Conservation (phyloP, 2,888 invertebrate genomes). For the Sturmia bella region DNA sequence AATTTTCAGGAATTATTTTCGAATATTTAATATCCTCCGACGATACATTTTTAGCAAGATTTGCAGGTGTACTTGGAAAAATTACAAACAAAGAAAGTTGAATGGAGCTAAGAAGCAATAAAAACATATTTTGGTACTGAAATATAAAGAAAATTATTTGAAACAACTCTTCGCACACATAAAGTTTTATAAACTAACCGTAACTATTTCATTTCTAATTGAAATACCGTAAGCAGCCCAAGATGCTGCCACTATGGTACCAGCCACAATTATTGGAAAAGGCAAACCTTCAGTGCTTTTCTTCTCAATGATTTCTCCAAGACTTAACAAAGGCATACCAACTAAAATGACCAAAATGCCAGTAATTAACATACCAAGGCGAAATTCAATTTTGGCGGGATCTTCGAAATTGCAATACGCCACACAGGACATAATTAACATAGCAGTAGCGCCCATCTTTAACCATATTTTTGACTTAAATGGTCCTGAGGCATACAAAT, state of each 20-base stretch:
- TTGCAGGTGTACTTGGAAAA: conserved; percentile 84
- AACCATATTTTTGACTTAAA: conserved; percentile 84
- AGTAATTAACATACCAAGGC: conserved; percentile 88
- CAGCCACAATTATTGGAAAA: conserved; percentile 92
- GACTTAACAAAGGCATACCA: conserved; percentile 87
- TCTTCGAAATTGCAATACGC: conserved; percentile 86
- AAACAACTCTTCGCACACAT: background rate
- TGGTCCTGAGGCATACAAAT: conserved; percentile 84
- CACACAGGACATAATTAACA: conserved; percentile 84
- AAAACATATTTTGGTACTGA: conserved; percentile 88
- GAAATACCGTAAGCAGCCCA: conserved; percentile 81
- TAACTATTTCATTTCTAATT: conserved; percentile 77
- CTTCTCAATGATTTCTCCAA: conserved; percentile 89
- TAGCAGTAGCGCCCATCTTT: conserved; percentile 84
- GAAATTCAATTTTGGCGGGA: conserved; percentile 85
- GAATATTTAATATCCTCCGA: conserved; percentile 75
- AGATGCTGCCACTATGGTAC: conserved; percentile 85
- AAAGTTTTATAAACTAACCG: conserved; percentile 74
- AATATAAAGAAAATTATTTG: conserved; percentile 14
- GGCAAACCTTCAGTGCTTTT: conserved; percentile 93
- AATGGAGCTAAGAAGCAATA: conserved; percentile 84
- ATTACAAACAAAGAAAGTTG: conserved; percentile 88
- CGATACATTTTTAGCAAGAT: conserved; percentile 62
- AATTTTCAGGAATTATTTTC: conserved; percentile 59
- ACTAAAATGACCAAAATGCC: conserved; percentile 84